Conservation (phyloP, 2,797 vertebrate genomes). For the Gouania willdenowi region DNA sequence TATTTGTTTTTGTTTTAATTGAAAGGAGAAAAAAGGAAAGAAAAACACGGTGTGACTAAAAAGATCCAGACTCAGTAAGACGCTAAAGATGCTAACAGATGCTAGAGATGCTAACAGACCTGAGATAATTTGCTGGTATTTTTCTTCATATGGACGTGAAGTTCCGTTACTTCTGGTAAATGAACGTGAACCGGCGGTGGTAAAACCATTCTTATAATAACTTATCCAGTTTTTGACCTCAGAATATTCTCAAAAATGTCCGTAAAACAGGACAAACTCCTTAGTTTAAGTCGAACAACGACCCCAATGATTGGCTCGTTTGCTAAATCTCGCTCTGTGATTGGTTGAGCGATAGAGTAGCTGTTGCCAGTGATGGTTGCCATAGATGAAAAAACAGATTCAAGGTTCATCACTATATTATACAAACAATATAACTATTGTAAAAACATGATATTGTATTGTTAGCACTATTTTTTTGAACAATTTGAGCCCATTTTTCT, state of each 20-base stretch:
- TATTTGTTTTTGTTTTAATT: too few species aligned
- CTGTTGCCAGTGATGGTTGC: conserved; percentile 53
- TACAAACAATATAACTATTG: too few species aligned
- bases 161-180: conserved; percentile 86
- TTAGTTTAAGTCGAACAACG: too few species aligned
- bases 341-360: conserved; percentile 38
- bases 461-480: too few species aligned
- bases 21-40: neutral
- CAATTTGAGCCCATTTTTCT: too few species aligned
- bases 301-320: conserved; percentile 71
- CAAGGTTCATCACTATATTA: too few species aligned
- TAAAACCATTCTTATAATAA: conserved; percentile 82
- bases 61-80: neutral
- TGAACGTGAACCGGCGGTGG: conserved; percentile 90
- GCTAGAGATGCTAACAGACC: neutral
- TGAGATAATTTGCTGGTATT: too few species aligned
- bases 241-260: too few species aligned
- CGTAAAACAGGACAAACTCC: too few species aligned
- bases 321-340: conserved; percentile 57
- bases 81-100: neutral
- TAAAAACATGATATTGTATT: too few species aligned
- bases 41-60: neutral
- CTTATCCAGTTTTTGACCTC: too few species aligned
- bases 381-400: too few species aligned
- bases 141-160: conserved; percentile 91